Conservation (phyloP, 2,888 invertebrate species). For the Caenorhabditis uteleia region DNA sequence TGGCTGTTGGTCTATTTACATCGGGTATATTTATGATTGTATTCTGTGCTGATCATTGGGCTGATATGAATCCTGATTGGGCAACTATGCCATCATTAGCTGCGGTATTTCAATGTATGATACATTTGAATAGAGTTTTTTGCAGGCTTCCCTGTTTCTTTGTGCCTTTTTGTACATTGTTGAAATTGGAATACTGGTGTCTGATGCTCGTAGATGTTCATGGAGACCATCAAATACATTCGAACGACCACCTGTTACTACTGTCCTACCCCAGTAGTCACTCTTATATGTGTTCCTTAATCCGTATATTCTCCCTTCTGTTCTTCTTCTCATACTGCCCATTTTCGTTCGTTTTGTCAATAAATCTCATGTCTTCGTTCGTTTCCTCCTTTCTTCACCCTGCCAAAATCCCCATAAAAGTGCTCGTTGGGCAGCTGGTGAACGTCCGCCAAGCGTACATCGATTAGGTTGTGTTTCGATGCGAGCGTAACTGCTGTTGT, state of each 20-base stretch:
- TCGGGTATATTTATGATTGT: constrained; percentile 52
- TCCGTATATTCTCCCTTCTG: no score
- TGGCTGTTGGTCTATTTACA: constrained; percentile 46
- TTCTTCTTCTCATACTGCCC: no score
- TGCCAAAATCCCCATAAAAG: no score
- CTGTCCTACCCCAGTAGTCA: constrained; percentile 17
- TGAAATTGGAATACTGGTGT: constrained; percentile 41
- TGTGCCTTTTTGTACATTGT: constrained; percentile 34
- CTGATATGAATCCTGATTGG: constrained; percentile 59
- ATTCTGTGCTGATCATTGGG: constrained; percentile 57
- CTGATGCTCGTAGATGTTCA: constrained; percentile 40
- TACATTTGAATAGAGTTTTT: background rate
- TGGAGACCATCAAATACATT: constrained; percentile 34
- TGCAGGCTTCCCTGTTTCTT: constrained; percentile 47
- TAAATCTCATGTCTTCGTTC: no score
- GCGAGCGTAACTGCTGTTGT: no score
- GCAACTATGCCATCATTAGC: constrained; percentile 55
- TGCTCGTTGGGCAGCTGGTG: no score
- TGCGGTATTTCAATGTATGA: constrained; percentile 29
- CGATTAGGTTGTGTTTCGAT: no score
- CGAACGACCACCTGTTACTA: background rate
- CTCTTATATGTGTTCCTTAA: no score
- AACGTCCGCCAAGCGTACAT: no score
- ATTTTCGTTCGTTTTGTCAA: no score
- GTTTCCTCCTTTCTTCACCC: no score